These are phyloP conservation scores for Napeogenes inachia DNA, from an alignment of 2,888 invertebrate species.

Conservation along the genomic window DNA sequence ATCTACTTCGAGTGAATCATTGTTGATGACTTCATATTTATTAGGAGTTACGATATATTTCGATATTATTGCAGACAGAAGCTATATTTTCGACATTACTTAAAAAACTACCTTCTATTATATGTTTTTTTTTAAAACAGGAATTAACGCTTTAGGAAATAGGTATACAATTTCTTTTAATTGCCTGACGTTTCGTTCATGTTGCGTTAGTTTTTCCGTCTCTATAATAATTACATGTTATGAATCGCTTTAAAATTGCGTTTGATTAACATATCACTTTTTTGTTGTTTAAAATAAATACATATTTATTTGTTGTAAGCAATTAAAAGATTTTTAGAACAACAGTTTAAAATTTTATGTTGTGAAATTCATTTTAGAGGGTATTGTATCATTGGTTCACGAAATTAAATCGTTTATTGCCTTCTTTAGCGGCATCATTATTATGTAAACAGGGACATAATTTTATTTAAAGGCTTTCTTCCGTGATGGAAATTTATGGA, in stretches of 20 bases:
- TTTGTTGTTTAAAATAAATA: too few relatives aligned
- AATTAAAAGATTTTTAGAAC: too few relatives aligned
- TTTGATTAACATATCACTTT: too few relatives aligned
- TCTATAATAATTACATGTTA: too few relatives aligned
- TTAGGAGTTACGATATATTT: slow-evolving; percentile 34
- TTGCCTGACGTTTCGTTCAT: too few relatives aligned
- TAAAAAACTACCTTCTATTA: slow-evolving; percentile 11
- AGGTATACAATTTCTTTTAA: too few relatives aligned
- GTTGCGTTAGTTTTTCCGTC: too few relatives aligned
- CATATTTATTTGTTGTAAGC: too few relatives aligned
- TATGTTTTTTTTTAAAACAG: too few relatives aligned
- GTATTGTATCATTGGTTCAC: slow-evolving; percentile 14
- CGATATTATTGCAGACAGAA: slow-evolving; percentile 27
- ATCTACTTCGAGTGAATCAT: slow-evolving; percentile 35
- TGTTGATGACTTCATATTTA: slow-evolving; percentile 41
- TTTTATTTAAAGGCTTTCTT: slow-evolving; percentile 33
- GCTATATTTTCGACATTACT: slow-evolving; percentile 16
- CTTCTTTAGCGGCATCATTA: slow-evolving; percentile 23
- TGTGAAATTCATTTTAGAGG: background rate
- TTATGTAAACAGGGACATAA: slow-evolving; percentile 36
- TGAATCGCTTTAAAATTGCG: too few relatives aligned
- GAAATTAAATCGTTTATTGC: slow-evolving; percentile 11
- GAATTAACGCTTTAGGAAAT: too few relatives aligned
- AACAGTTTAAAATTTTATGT: too few relatives aligned
- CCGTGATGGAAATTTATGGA: slow-evolving; percentile 36